phyloP scores from a whole-genome alignment of 2,797 vertebrate genomes.

The Pangasius macronema region DNA sequence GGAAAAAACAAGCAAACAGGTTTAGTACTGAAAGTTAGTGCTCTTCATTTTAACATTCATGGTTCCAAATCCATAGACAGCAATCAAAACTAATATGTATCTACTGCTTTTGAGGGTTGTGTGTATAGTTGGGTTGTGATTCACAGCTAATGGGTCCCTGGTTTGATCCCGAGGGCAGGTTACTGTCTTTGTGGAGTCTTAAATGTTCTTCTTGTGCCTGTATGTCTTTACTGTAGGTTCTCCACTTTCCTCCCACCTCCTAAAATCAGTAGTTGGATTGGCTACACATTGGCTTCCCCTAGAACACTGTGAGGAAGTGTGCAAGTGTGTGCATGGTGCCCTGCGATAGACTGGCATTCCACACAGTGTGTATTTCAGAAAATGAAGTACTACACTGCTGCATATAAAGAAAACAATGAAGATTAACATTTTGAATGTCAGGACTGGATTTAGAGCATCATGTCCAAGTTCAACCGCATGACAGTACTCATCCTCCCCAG shows the following conservation, averaged over 20 bases:
- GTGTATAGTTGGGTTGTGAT: neutral
- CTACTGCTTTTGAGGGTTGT: neutral
- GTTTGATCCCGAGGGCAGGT: neutral
- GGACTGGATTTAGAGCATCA: constrained; percentile 9
- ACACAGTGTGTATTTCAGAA: neutral
- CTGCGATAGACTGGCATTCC: neutral
- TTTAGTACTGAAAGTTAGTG: neutral
- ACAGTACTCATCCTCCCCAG: constrained; percentile 11
- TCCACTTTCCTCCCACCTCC: neutral
- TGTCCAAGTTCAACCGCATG: constrained; percentile 15
- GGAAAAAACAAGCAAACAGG: too few relatives aligned
- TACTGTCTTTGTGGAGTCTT: neutral
- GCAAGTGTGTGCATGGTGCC: neutral
- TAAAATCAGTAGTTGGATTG: neutral
- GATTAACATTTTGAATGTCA: neutral
- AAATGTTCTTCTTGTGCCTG: neutral
- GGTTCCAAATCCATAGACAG: neutral
- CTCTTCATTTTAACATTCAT: neutral
- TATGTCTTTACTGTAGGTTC: neutral
- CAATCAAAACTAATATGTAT: neutral
- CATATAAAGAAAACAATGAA: neutral
- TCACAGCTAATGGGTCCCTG: neutral
- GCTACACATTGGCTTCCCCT: neutral
- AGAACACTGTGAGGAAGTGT: neutral
- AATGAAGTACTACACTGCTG: neutral